Evolutionary conservation across 1,140 invertebrate species (phyloP), one percentile per base, ranked within the genome.

Genomic region (Lepeophtheirus salmonis): DNA sequence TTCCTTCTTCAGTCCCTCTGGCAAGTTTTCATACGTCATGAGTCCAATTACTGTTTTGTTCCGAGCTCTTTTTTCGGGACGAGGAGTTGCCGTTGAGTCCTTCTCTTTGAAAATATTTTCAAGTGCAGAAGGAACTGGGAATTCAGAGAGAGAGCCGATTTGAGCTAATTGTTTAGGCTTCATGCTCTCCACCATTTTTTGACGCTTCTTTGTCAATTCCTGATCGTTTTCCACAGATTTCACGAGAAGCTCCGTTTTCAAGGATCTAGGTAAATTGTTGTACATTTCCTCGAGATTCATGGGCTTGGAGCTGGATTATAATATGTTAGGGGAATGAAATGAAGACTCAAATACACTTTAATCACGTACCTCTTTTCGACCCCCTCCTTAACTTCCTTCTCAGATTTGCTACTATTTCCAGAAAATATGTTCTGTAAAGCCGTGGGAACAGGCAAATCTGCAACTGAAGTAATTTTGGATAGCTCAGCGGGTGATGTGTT

Each of bases 401-500:
- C 30, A 41, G 30, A 41, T n/a, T 41, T 41, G n/a, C 6, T 10
- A n/a, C n/a, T n/a, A n/a, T n/a, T n/a, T 6, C 30, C 30, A 6
- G 30, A 41, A n/a, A 41, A 57, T 22, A 61, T 20, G 24, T 61
- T 52, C 49, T 61, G 17, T 17, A 61, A 18, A 1, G 48, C 25
- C 17, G 50, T 25, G 14, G 59, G 59, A 53, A 61, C 25, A 3
- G 59, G 59, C 12, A 61, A 25, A 21, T 61, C 59, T 2, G 50
- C 49, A 20, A 61, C 14, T 14, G 59, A 61, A 21, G 50, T 61
- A 12, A 61, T 61, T 24, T 56, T 17, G 13, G 59, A 2, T 18
- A 61, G 50, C 59, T 61, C 50, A 21, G 59, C 59, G 2, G 59
- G 59, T 14, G 48, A 22, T 50, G 16, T 61, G 50, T 48, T 53